Evolutionary conservation across 2,888 invertebrate species (phyloP).

Genomic region (Sicus ferrugineus): DNA sequence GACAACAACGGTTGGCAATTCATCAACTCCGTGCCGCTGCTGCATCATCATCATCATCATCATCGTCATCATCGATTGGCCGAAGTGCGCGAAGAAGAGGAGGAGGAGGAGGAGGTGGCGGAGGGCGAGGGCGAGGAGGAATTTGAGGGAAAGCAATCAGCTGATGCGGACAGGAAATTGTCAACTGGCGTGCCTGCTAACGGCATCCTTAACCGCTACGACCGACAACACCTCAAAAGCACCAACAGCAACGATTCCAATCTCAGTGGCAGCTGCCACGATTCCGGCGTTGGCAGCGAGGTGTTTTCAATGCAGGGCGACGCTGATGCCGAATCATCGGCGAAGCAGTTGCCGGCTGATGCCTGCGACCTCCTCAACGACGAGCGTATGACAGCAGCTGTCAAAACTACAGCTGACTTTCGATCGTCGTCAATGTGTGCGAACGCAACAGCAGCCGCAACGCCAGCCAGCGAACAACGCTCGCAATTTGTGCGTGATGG

Average conservation of each 20-base stretch:
- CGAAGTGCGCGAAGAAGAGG: constrained; percentile 56
- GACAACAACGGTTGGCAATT: constrained; percentile 30
- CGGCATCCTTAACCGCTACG: constrained; percentile 29
- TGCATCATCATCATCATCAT: constrained; percentile 51
- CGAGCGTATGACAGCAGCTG: constrained; percentile 23
- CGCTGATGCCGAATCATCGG: neutral
- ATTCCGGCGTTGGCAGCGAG: constrained; percentile 57
- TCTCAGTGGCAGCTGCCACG: constrained; percentile 58
- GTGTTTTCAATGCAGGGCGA: constrained; percentile 3
- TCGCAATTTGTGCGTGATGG: constrained; percentile 57
- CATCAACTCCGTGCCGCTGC: constrained; percentile 16
- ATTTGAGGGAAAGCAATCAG: constrained; percentile 33
- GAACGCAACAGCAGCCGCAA: neutral
- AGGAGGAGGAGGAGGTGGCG: constrained; percentile 47
- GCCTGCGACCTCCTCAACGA: constrained; percentile 39
- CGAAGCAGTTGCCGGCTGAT: constrained; percentile 36
- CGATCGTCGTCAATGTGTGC: neutral
- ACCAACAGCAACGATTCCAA: constrained; percentile 56
- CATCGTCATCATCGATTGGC: constrained; percentile 53
- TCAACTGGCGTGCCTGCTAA: neutral
- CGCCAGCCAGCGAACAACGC: neutral
- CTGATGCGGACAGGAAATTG: neutral
- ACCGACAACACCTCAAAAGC: constrained; percentile 41
- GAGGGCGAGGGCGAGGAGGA: constrained; percentile 38
- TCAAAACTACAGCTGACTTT: neutral